These are phyloP conservation scores for Sitobion miscanthi DNA, from an alignment of 1,140 invertebrate species.

Conservation along the genomic window DNA sequence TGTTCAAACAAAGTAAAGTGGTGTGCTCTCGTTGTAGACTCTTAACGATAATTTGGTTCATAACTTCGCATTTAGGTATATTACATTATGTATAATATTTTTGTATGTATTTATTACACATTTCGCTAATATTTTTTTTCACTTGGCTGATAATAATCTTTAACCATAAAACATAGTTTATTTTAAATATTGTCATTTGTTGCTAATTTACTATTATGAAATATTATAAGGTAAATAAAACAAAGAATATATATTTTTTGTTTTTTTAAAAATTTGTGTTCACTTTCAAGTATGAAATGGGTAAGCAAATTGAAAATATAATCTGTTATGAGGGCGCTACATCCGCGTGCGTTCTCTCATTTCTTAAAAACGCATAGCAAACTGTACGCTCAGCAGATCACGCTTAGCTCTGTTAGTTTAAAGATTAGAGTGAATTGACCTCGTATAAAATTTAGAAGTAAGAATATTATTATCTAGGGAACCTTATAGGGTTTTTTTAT, in stretches of 20 bases:
- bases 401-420: no score
- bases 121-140: not conserved
- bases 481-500: no score
- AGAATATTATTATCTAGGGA: no score
- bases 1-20: conserved; percentile 28
- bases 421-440: no score
- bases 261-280: not conserved
- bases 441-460: no score
- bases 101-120: not conserved
- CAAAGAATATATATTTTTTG: not conserved
- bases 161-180: not conserved
- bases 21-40: conserved; percentile 7
- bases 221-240: not conserved
- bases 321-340: not conserved
- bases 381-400: no score
- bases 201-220: not conserved
- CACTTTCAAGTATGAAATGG: not conserved
- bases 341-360: no score
- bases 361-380: no score
- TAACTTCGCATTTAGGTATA: not conserved
- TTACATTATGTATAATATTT: not conserved
- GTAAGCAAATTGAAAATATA: not conserved
- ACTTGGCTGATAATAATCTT: not conserved
- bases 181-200: not conserved
- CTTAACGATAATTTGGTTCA: conserved; percentile 20